Evolutionary conservation across 2,113 vertebrate species (phyloP), one percentile per base, ranked within the genome.

Genomic region (Halcyon senegalensis): DNA sequence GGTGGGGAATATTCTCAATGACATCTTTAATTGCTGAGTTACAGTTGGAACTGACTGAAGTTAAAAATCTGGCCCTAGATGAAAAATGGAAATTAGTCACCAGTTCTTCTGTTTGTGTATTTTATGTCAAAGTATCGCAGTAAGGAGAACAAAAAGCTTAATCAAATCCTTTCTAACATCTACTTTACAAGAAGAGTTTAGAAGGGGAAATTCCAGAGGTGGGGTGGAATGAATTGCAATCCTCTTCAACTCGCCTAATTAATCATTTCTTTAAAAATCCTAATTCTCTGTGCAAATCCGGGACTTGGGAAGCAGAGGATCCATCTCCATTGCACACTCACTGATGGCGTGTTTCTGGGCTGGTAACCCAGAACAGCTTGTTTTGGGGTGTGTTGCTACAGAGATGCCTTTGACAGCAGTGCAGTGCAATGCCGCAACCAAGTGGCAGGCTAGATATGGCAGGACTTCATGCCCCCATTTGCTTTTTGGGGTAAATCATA

Each of bases 401-500:
- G 50, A 51, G 23, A 13, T 78, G 19, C 6, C 41, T 72, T 75
- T 75, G 30, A 25, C 16, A 68, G 15, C 23, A 67, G 41, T 27
- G 11, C 33, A 68, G 2, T 28, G 7, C 23, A 67, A 35, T 27
- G 5, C 7, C 59, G 5, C 7, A 67, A 12, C 3, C 17, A n/a
- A 76, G 43, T 37, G 73, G 3, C n/a, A 44, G 13, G 35, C 15
- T 16, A n/a, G 9, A 23, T 37, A 37, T 16, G 3, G 3, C 62
- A 72, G 8, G 16, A 72, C 4, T 51, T 48, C 9, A 4, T 15
- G 13, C 0, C 2, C 4, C 2, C 7, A 20, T 35, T 55, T 67
- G 9, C 5, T 37, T 87, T 77, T 62, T 35, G 48, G n/a, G 23
- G 51, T 64, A 68, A 87, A 14, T 2, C 5, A 13, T 12, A 33